Base-by-base conservation (phyloP, 2,888 invertebrate genomes). In the Zootermopsis nevadensis region DNA sequence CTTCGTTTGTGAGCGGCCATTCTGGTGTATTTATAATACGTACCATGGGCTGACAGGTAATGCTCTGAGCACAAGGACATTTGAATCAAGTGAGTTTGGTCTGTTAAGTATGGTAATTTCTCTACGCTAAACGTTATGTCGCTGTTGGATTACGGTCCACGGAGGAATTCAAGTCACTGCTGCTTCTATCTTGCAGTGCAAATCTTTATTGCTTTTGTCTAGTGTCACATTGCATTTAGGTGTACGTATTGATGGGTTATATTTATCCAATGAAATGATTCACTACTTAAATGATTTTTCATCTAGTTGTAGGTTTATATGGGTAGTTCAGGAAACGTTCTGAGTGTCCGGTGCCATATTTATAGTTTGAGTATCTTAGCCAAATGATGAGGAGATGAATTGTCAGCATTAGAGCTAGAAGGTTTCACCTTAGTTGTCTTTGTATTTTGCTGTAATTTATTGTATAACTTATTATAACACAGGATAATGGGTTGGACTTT, bases 401-500 rank as follows among this genome's bases (percentile, higher is more conserved):
- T 84, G 72, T 80, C 83, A 83, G 77, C 85, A 84, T 81, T 85
- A 85, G 84, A 84, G 81, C 84, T 85, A 84, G 82, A 84, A n/a
- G 82, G 82, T 85, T 86, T 84, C 83, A 83, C 83, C 84, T 86
- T 85, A 85, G 85, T 86, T 86, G 85, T 86, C 85, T 84, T 85
- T 86, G 86, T 86, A 85, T 86, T 86, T 85, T 84, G 85, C 85
- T 85, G 85, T 85, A 84, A 85, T 84, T 86, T 84, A 85, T 83
- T 85, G 85, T 85, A 77, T 85, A 84, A 85, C 84, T 84, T 83
- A 84, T 83, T 84, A 74, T 84, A 83, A 84, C 81, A 85, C 83
- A 85, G 82, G 74, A 83, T 83, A 85, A 87, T 86, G 86, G 87
- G 86, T 86, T 86, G 86, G 86, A 86, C 86, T 87, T 87, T 86